Percentiles rank a stretch among this genome's conserved stretches.
These are phyloP conservation scores for Syrmaticus mikado DNA, from an alignment of 2,113 vertebrate species.

Conservation along the genomic window DNA sequence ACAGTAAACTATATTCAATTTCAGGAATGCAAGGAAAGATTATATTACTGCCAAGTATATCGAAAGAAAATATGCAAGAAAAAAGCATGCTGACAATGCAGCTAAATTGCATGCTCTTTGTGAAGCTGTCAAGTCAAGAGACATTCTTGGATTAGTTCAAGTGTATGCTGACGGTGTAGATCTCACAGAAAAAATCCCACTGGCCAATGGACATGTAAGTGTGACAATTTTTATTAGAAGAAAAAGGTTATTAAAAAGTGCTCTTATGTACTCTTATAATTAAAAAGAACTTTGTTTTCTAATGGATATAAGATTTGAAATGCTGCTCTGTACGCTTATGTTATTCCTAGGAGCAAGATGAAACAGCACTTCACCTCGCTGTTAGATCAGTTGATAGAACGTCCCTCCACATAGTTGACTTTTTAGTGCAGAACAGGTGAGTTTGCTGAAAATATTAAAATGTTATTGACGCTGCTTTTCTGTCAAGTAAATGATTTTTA, in stretches of 20 bases:
- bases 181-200: conserved; percentile 87
- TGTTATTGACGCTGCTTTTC: not conserved
- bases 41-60: conserved; percentile 97
- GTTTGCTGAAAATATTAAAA: not conserved
- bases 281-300: not conserved
- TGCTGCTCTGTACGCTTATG: not conserved
- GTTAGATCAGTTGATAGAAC: conserved; percentile 94
- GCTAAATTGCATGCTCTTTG: conserved; percentile 85
- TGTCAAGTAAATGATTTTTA: not conserved
- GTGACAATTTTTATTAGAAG: not conserved
- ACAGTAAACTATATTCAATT: conserved; percentile 8
- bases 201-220: conserved; percentile 93
- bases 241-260: not conserved
- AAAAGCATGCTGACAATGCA: conserved; percentile 74
- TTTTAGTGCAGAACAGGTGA: conserved; percentile 95
- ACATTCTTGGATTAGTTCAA: conserved; percentile 91
- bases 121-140: conserved; percentile 87
- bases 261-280: not conserved
- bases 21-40: conserved; percentile 94
- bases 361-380: conserved; percentile 94
- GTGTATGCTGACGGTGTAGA: conserved; percentile 92
- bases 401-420: conserved; percentile 96
- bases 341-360: conserved; percentile 88
- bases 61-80: conserved; percentile 87
- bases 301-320: not conserved